phyloP scores from a whole-genome alignment of 2,888 invertebrate genomes.

The Drosophila suboccidentalis region DNA sequence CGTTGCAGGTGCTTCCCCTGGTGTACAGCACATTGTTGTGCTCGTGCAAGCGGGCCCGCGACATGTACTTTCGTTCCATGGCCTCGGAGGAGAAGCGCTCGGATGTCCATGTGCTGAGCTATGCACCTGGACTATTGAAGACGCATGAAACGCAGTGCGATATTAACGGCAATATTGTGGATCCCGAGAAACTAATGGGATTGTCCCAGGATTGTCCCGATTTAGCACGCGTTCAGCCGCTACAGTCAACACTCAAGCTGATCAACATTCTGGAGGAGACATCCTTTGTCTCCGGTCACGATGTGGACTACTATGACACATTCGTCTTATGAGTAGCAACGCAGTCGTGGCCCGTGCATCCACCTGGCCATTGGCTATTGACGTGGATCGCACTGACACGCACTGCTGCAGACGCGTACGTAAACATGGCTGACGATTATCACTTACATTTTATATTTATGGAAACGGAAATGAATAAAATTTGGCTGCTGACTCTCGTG shows the following conservation, averaged over 20 bases:
- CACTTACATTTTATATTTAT: constrained; percentile 28
- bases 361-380: constrained; percentile 19
- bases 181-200: constrained; percentile 60
- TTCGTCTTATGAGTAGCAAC: constrained; percentile 81
- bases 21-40: constrained; percentile 75
- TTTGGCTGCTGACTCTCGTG: constrained; percentile 47
- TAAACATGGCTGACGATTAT: constrained; percentile 36
- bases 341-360: constrained; percentile 56
- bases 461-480: constrained; percentile 55
- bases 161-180: constrained; percentile 77
- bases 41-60: constrained; percentile 82
- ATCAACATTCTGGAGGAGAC: constrained; percentile 82
- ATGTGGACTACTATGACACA: constrained; percentile 84
- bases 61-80: constrained; percentile 84
- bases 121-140: constrained; percentile 77
- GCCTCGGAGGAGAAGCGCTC: constrained; percentile 71
- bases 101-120: constrained; percentile 77
- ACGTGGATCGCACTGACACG: constrained; percentile 43
- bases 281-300: constrained; percentile 83
- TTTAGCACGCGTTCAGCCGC: constrained; percentile 68
- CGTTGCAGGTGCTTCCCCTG: constrained; percentile 75
- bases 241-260: constrained; percentile 76
- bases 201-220: constrained; percentile 36
- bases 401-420: constrained; percentile 40
- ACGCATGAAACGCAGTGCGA: constrained; percentile 72